These are phyloP conservation scores for Pangasianodon hypophthalmus DNA, from an alignment of 2,113 vertebrate genomes.

Conservation along the genomic window DNA sequence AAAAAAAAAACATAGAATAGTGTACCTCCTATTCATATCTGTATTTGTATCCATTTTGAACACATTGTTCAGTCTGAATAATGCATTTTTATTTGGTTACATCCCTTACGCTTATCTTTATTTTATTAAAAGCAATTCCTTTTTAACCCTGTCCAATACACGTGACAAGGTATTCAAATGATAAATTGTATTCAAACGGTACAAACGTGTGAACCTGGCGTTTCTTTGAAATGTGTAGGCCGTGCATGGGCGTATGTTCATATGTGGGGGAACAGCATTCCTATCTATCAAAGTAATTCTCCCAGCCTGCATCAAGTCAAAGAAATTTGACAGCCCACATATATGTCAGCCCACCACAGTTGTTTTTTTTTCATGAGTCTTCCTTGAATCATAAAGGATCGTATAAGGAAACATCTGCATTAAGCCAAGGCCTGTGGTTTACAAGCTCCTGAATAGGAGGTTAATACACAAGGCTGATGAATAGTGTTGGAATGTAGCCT, in stretches of 20 bases:
- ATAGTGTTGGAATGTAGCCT: slow-evolving; percentile 34
- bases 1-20: background rate
- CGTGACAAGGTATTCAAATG: background rate
- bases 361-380: slow-evolving; percentile 61
- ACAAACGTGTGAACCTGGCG: background rate
- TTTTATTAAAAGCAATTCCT: background rate
- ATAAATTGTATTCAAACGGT: background rate
- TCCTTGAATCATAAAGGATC: slow-evolving; percentile 66
- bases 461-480: background rate
- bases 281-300: slow-evolving; percentile 73
- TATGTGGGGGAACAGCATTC: slow-evolving; percentile 73
- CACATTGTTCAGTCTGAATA: background rate
- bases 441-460: slow-evolving; percentile 17
- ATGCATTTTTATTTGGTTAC: background rate
- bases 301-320: slow-evolving; percentile 63
- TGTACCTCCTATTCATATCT: background rate
- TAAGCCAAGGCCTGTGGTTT: background rate
- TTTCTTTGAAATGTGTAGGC: slow-evolving; percentile 62
- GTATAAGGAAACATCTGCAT: slow-evolving; percentile 26
- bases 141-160: background rate
- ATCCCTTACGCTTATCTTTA: background rate
- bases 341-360: slow-evolving; percentile 51
- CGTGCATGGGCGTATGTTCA: slow-evolving; percentile 64
- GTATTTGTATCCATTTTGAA: background rate
- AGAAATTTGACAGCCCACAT: slow-evolving; percentile 66